Evolutionary conservation across 2,113 vertebrate genomes (phyloP).

Genomic region (Paramisgurnus dabryanus): DNA sequence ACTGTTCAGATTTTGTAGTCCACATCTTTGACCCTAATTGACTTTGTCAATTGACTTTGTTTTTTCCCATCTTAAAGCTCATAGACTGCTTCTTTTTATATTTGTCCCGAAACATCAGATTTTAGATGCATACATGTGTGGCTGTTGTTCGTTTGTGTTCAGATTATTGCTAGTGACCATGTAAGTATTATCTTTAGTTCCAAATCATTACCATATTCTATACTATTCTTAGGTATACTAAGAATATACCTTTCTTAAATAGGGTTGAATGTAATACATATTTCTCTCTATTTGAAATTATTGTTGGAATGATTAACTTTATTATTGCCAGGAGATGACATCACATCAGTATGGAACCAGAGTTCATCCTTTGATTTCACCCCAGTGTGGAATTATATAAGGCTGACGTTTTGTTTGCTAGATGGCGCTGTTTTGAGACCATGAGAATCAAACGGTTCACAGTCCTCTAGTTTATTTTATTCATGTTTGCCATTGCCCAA

Average conservation of each 20-base stretch:
- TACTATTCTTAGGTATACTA: neutral
- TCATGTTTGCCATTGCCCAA: conserved; percentile 35
- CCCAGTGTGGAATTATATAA: neutral
- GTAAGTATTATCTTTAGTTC: neutral
- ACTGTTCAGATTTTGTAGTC: too few species aligned
- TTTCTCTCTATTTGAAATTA: neutral
- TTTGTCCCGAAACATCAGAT: too few species aligned
- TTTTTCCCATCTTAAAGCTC: too few species aligned
- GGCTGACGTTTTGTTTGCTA: conserved; percentile 81
- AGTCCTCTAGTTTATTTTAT: conserved; percentile 30
- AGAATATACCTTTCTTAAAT: neutral
- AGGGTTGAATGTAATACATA: neutral
- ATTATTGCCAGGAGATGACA: neutral
- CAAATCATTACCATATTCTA: neutral
- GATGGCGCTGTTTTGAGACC: conserved; percentile 92
- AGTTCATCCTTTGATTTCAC: neutral
- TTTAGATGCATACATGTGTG: too few species aligned
- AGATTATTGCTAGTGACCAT: neutral
- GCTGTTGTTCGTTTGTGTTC: too few species aligned
- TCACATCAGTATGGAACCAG: neutral
- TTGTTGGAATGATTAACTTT: neutral
- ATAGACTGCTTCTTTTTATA: too few species aligned
- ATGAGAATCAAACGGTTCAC: conserved; percentile 64
- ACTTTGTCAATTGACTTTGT: too few species aligned
- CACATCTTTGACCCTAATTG: too few species aligned